Base-by-base conservation (phyloP, 2,113 vertebrate species). In the Muntiacus reevesi region DNA sequence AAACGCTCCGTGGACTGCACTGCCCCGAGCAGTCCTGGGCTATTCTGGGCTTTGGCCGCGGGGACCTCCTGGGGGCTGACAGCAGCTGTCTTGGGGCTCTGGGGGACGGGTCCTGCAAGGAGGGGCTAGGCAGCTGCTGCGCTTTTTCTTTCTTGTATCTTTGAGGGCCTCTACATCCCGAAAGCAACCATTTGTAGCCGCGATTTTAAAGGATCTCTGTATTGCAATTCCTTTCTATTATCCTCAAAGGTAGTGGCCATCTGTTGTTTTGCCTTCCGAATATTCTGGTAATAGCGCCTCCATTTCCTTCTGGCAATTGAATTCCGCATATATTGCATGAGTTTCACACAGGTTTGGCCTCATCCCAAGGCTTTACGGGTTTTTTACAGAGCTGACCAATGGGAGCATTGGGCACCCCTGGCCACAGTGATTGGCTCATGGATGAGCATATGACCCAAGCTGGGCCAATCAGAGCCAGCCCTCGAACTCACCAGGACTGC, bases 61-160 rank as follows among this genome's bases (percentile, higher is more conserved):
- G 19, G 52, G 94, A 67, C 76, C 62, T 81, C 91, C 40, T 54
- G 25, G 55, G 89, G 54, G 21, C 76, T 79, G 83, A 45, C 7
- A 14, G 54, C 94, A 97, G 98, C 55, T 87, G 97, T 79, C 86
- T 40, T 25, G 11, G 36, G 87, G 87, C 55, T 76, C 47, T 36
- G n/a, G 27, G 30, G 16, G 21, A 55, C 67, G 12, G 33, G 15
- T 55, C 54, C 52, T 84, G 17, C n/a, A 0, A 62, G 78, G 67
- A 52, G 28, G 36, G n/a, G 16, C 25, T 13, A 50, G 81, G 55
- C 60, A 62, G 82, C 95, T 60, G 82, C 19, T 81, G 45, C 0
- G 1, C 28, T 67, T 30, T 5, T 2, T 83, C 59, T 43, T 43
- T 78, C 13, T 59, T 25, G 30, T 30, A 11, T 67, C 36, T 47